These are phyloP conservation scores for Plebejus anna DNA, from an alignment of 2,888 invertebrate genomes.

Conservation along the genomic window DNA sequence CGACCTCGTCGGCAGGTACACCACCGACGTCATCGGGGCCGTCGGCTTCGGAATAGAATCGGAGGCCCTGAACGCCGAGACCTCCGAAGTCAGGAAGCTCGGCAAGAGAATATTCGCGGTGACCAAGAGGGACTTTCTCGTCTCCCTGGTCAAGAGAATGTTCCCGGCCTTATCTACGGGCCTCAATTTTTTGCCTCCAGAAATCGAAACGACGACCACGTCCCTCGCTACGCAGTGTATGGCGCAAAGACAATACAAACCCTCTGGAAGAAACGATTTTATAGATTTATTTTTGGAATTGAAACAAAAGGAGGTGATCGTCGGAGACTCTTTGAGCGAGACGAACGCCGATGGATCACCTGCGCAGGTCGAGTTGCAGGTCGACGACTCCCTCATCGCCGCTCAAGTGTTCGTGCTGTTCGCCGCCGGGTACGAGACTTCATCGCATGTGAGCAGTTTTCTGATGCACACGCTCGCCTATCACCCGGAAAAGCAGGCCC, in stretches of 20 bases:
- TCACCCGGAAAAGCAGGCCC: conserved; percentile 38
- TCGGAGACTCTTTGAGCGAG: conserved; percentile 37
- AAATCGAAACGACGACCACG: conserved; percentile 47
- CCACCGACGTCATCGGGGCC: conserved; percentile 41
- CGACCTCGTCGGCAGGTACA: conserved; percentile 52
- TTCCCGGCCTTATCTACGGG: conserved; percentile 48
- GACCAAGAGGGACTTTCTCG: conserved; percentile 39
- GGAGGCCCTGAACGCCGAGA: conserved; percentile 38
- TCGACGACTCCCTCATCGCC: conserved; percentile 35
- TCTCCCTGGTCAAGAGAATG: conserved; percentile 47
- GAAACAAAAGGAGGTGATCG: conserved; percentile 35
- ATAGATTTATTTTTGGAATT: conserved; percentile 38
- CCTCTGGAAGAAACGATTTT: conserved; percentile 37
- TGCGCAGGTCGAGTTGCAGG: conserved; percentile 32
- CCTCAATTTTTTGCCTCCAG: conserved; percentile 41
- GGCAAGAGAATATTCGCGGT: conserved; percentile 47
- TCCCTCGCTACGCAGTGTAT: conserved; percentile 36
- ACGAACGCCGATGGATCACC: conserved; percentile 33
- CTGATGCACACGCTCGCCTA: conserved; percentile 41
- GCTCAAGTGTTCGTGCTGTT: conserved; percentile 48
- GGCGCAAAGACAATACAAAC: conserved; percentile 34
- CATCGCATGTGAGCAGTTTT: conserved; percentile 41
- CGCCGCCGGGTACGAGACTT: conserved; percentile 56
- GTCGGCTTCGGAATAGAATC: conserved; percentile 41
- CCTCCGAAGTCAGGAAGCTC: conserved; percentile 38